Percentiles rank a stretch among this genome's conserved stretches.
Conservation (phyloP, 2,888 invertebrate species). For the Furcula furcula region DNA sequence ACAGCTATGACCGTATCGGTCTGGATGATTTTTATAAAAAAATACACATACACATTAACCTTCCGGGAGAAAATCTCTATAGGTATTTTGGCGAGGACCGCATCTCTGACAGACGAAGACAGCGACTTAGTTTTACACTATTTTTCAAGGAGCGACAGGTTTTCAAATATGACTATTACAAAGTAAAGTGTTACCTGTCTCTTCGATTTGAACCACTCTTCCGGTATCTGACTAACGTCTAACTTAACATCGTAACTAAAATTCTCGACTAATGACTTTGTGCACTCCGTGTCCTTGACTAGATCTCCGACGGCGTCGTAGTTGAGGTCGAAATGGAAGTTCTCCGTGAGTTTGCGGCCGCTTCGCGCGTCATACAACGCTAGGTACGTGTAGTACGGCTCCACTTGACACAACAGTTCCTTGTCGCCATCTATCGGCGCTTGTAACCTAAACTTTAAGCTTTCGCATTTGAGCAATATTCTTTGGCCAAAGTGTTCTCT, state of each 20-base stretch:
- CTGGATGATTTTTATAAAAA: too few species aligned
- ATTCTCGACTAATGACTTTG: constrained; percentile 75
- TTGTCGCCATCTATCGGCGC: constrained; percentile 89
- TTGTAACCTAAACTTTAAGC: constrained; percentile 91
- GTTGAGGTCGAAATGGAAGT: constrained; percentile 95
- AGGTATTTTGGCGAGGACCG: too few species aligned
- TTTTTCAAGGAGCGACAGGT: too few species aligned
- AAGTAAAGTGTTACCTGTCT: constrained; percentile 72
- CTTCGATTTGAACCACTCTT: constrained; percentile 87
- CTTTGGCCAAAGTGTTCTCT: constrained; percentile 94
- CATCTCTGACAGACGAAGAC: too few species aligned
- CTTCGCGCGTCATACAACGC: constrained; percentile 95
- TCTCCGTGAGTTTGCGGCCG: constrained; percentile 94
- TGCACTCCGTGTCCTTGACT: constrained; percentile 73
- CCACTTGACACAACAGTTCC: constrained; percentile 90
- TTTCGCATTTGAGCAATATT: constrained; percentile 91
- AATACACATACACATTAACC: too few species aligned
- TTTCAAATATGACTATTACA: background rate
- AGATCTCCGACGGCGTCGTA: constrained; percentile 85
- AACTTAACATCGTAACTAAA: constrained; percentile 80
- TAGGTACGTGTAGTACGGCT: constrained; percentile 95
- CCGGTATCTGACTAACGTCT: constrained; percentile 86
- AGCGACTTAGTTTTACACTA: too few species aligned
- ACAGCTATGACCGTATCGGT: too few species aligned
- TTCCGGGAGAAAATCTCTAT: too few species aligned